Evolutionary conservation across 2,113 vertebrate species (phyloP).

Genomic region (Oreochromis spilurus): DNA sequence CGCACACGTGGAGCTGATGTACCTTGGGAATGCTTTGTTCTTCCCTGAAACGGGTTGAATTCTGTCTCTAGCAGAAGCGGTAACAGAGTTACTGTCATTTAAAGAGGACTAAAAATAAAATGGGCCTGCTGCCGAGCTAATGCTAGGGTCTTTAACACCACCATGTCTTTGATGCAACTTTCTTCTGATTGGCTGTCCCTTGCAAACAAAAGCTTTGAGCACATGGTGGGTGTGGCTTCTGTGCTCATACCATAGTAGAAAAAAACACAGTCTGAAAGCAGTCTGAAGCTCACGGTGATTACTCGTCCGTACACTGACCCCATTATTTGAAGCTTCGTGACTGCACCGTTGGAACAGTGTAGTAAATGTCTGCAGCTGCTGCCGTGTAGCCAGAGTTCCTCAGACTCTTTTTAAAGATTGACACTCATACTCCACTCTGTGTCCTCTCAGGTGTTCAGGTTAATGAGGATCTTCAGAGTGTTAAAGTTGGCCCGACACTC

Average conservation of each 20-base stretch:
- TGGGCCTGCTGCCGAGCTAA: rapidly evolving
- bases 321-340: rapidly evolving
- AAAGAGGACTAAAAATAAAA: background rate
- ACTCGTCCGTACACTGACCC: rapidly evolving
- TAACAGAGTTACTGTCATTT: background rate
- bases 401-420: background rate
- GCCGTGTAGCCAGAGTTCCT: background rate
- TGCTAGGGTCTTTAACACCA: background rate
- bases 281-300: rapidly evolving
- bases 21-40: background rate
- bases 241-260: background rate
- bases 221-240: background rate
- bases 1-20: background rate
- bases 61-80: too few relatives aligned
- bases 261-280: rapidly evolving
- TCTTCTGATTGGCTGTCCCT: background rate
- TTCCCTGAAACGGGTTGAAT: background rate
- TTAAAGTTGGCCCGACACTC: conserved; percentile 95
- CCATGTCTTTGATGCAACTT: background rate
- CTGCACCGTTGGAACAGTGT: background rate
- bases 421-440: rapidly evolving
- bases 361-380: background rate
- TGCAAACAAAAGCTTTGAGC: background rate
- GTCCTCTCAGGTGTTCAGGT: conserved; percentile 79
- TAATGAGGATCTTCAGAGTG: conserved; percentile 96